Evolutionary conservation across 2,113 vertebrate species (phyloP), one percentile per base, ranked within the genome.

Genomic region (Psilopsiagon aymara): DNA sequence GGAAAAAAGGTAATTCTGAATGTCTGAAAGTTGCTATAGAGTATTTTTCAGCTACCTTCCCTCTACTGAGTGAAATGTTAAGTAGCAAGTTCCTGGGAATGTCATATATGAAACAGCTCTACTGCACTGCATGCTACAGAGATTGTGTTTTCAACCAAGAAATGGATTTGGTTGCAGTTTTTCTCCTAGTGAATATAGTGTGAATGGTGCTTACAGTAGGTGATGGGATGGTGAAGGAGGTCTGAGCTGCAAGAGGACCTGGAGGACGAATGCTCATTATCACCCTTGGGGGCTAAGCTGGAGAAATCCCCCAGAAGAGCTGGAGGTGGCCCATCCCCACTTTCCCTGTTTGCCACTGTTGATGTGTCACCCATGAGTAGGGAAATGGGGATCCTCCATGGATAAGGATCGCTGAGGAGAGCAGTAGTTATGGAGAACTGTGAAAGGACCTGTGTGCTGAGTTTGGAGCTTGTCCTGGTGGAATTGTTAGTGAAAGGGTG

Each of bases 331-430:
- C 39, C 13, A 28, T 24, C 23, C 33, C 39, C 11, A 2, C 11
- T 55, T 55, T 37, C 31, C 18, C 11, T 75, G 23, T 68, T 25
- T 28, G 52, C 29, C 17, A 4, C 27, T n/a, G 43, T 29, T 33
- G 69, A 8, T 0, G 0, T 60, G 29, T 60, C 21, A 23, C 11
- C 20, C 3, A 0, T 10, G 25, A 33, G 12, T 7, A 49, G 59
- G 21, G 73, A 37, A n/a, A 25, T 1, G 0, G 5, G 3, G 28
- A 3, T 37, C 28, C 31, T 15, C 0, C 2, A 3, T 7, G 57
- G 44, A 41, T 8, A 3, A 41, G 15, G n/a, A 9, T 20, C 25
- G 1, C 3, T 43, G 35, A 35, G 10, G 57, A 44, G 41, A 27
- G 41, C 31, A 44, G 3, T 0, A 1, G n/a, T 67, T 37, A 53